Conservation (phyloP, 2,797 vertebrate genomes). For the Pseudochromis fuscus region DNA sequence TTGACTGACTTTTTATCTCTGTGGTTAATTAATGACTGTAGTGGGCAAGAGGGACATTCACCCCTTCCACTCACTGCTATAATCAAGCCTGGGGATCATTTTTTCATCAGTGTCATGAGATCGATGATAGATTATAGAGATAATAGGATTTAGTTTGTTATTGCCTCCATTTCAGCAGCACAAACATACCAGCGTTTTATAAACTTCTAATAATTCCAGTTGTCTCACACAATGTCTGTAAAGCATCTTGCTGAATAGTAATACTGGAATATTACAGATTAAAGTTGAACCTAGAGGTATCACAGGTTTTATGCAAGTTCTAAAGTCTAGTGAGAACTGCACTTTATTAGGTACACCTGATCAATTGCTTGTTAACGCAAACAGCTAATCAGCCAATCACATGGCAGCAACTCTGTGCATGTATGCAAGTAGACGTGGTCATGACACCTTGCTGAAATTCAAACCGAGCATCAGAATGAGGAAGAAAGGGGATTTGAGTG, state of each 20-base stretch:
- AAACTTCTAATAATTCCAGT: background rate
- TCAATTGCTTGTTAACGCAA: too few relatives aligned
- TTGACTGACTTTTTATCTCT: constrained; percentile 42
- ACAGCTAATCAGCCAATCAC: too few relatives aligned
- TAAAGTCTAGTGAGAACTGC: too few relatives aligned
- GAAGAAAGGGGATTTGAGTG: too few relatives aligned
- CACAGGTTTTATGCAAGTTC: too few relatives aligned
- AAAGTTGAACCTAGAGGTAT: too few relatives aligned
- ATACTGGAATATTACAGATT: background rate
- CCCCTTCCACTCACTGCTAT: constrained; percentile 11
- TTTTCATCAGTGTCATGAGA: constrained; percentile 48
- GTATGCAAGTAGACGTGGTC: too few relatives aligned
- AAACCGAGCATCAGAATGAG: too few relatives aligned
- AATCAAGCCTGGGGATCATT: constrained; percentile 37
- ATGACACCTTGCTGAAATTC: too few relatives aligned
- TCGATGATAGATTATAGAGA: constrained; percentile 23
- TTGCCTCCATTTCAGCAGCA: background rate
- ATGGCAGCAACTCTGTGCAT: too few relatives aligned
- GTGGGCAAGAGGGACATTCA: constrained; percentile 12
- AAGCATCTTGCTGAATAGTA: background rate
- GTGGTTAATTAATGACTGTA: constrained; percentile 32
- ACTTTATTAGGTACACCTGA: too few relatives aligned
- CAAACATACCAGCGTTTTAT: constrained; percentile 13
- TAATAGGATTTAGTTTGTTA: constrained; percentile 9
- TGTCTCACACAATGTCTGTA: background rate